phyloP scores from a whole-genome alignment of 2,797 vertebrate genomes.

The Characodon lateralis region DNA sequence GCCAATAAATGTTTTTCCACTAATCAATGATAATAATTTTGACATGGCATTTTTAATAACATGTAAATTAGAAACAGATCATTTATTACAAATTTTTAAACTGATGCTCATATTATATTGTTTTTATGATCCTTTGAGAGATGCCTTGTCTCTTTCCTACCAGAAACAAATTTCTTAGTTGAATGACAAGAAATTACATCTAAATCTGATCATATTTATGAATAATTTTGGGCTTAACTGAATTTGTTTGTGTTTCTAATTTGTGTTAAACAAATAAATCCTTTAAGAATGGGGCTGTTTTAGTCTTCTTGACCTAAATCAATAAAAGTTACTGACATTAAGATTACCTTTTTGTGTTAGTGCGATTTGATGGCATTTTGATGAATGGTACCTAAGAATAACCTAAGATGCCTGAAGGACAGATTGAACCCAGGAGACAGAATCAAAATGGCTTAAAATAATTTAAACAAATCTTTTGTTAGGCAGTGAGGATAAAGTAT shows the following conservation, averaged over 20 bases:
- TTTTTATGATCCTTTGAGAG: neutral
- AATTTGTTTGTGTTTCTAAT: neutral
- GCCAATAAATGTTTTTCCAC: neutral
- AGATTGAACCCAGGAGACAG: neutral
- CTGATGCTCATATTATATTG: neutral
- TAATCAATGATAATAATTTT: neutral
- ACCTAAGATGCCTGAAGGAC: conserved; percentile 7
- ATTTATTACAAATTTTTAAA: neutral
- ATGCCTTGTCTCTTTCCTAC: no score
- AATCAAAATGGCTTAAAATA: neutral
- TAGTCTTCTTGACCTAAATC: neutral
- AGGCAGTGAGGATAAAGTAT: conserved; percentile 28
- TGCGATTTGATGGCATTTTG: neutral
- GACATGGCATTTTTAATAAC: neutral
- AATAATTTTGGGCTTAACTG: neutral
- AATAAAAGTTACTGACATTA: neutral
- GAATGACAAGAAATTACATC: neutral
- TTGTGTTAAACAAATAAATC: neutral
- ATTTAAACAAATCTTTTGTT: conserved; percentile 7
- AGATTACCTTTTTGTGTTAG: neutral
- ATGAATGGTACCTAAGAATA: neutral
- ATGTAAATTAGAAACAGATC: neutral
- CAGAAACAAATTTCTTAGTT: neutral
- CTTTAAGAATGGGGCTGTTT: neutral
- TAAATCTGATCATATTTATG: neutral